Base-by-base conservation (phyloP, 2,113 vertebrate species). In the Oreotrochilus melanogaster region DNA sequence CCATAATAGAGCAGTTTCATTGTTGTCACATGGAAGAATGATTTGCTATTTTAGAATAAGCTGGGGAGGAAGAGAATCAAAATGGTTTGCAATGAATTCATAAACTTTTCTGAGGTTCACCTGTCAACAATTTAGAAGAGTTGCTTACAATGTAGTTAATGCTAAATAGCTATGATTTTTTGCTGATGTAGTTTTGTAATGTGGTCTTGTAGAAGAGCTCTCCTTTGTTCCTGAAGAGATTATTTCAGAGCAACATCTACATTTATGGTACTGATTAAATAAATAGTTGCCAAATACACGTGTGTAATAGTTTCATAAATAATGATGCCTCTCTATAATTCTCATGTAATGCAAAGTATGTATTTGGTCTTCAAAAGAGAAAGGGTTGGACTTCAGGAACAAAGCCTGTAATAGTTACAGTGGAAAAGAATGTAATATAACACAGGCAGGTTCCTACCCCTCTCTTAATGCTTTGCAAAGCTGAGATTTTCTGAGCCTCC, bases 191-290 rank as follows among this genome's bases (percentile, higher is more conserved):
- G 43, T 74, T 31, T 54, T 78, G 28, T 53, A 62, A 56, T 31
- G 51, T 13, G 45, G 50, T 73, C 35, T 60, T 66, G 21, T n/a
- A 43, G 53, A 80, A 83, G 53, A 90, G 8, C 18, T 89, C 71
- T 82, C n/a, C 56, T 82, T 78, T 1, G 0, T 74, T 93, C 82
- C 85, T 70, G 12, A 56, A 76, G 85, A 86, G 78, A 43, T 88
- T 83, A 67, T 88, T 93, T 67, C 64, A 88, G 75, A 92, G 48
- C 12, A 54, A 35, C 30, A 25, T 86, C 95, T 92, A 74, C 60
- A 66, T 92, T 70, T 88, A 47, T 64, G 27, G 51, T 94, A 93
- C 83, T 74, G 88, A 95, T 95, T 86, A 92, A 94, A 86, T 81
- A 71, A 54, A 66, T 93, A 61, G 43, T 64, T 93, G 60, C 62